Base-by-base conservation (phyloP, 1,140 invertebrate species). In the Drosophila gunungcola region DNA sequence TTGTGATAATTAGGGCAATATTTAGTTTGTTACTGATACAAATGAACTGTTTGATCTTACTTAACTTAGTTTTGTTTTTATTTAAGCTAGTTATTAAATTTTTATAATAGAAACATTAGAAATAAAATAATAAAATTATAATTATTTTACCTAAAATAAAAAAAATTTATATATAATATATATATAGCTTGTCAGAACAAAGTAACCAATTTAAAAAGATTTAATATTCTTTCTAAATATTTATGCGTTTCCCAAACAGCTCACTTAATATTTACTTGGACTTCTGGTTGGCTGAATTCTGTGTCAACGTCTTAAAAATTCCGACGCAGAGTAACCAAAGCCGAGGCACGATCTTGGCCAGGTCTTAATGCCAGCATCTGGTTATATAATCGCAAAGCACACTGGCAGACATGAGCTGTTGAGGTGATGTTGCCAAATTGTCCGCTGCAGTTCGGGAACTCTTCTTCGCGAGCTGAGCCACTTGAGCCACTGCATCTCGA, bases 301-400 rank as follows among this genome's bases (percentile, higher is more conserved):
- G 68, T 72, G 68, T 70, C 68, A 72, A 72, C 52, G 25, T 69
- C 68, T 72, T 49, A 49, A 32, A 29, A 72, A 72, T 72, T 70
- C 67, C 67, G 27, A 41, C 36, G 65, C 52, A 70, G 49, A 51
- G 32, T 41, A 49, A 38, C 34, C 48, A 51, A 76, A 57, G 54
- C 49, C 7, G 29, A 34, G 10, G 75, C 75, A 68, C 52, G 57
- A 72, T 72, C 42, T 72, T 57, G 53, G 55, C 67, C 21, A 79
- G 80, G 63, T 63, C 70, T 79, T 80, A 83, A 83, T 83, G 68
- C 68, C 80, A 79, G 80, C 60, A 84, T 75, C 72, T 72, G 55
- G 70, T 83, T 82, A 80, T 84, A 82, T 79, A 82, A 82, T 74
- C 75, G 58, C 16, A 41, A 53, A 60, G 41, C 65, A 65, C 49